Evolutionary conservation across 2,797 vertebrate species (phyloP), one percentile per base, ranked within the genome.

Genomic region (Novumbra hubbsi): DNA sequence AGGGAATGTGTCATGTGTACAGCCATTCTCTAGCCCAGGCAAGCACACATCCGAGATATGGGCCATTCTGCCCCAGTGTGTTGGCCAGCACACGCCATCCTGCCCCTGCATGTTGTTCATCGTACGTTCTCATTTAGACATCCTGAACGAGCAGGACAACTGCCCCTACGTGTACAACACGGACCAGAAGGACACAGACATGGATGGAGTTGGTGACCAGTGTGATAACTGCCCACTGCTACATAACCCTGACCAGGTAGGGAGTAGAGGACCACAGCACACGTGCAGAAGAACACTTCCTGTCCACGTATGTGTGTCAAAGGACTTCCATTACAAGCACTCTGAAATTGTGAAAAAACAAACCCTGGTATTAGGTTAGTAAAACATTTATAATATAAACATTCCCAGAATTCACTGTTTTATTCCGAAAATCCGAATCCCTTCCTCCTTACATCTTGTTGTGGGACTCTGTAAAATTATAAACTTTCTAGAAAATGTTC

Each of bases 171-270:
- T 97, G 64, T 99, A 99, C 86, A 99, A 99, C 88, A 96, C 93
- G 19, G 96, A 98, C 71, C 97, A 99, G 92, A 95, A 94, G 72
- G 98, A 99, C 88, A 98, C 95, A 0, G 98, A 99, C 49, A 93
- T 95, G 76, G 98, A 99, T 75, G 96, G 96, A 15, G 96, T 98
- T 57, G 98, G 98, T 2, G 98, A 99, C 85, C 97, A 98, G 75
- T 99, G 98, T 83, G 98, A 99, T 88, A 99, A 99, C 73, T 99
- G 98, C 77, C 96, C 97, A 0, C 66, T 99, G 82, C 92, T 97
- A 90, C 96, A 98, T 88, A 99, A 99, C 85, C 96, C 97, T 0
- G 96, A 98, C 24, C 98, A 99, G 96, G 98, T 97, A 83, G 30
- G 72, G 28, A 8, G 3, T 45, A 73, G 49, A 30, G 27, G 12